A percentile compares a stretch with the other conserved stretches of the same genome.
Conservation (phyloP, 1,140 invertebrate species). For the Onthophagus taurus region DNA sequence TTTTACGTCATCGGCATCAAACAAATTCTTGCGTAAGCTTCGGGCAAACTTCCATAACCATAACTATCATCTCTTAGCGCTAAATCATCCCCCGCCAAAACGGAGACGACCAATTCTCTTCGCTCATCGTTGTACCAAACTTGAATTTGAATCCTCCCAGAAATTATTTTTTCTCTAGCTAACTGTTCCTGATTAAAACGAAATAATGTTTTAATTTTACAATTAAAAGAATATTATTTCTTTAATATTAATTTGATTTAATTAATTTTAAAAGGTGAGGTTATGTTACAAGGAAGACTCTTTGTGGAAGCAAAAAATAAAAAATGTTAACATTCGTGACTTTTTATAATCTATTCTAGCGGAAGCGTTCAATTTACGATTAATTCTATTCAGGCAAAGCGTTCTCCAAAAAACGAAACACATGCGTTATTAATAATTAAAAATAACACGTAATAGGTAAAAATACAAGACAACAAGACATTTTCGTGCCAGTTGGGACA, state of each 20-base stretch:
- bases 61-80: slow-evolving; percentile 63
- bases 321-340: too few species aligned
- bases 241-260: slow-evolving; percentile 10
- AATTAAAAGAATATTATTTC: slow-evolving; percentile 12
- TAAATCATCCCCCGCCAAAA: slow-evolving; percentile 75
- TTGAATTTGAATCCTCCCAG: slow-evolving; percentile 71
- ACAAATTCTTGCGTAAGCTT: slow-evolving; percentile 73
- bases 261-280: background rate
- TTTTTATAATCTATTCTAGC: too few species aligned
- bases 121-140: slow-evolving; percentile 77
- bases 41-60: slow-evolving; percentile 62
- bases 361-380: background rate
- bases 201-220: slow-evolving; percentile 11
- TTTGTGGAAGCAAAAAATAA: too few species aligned
- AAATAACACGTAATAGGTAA: background rate
- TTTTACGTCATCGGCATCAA: slow-evolving; percentile 68
- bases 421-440: background rate
- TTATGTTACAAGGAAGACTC: background rate
- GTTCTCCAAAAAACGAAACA: too few species aligned
- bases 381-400: background rate
- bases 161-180: slow-evolving; percentile 61
- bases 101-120: slow-evolving; percentile 68
- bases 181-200: slow-evolving; percentile 63
- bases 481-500: slow-evolving; percentile 50
- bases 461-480: slow-evolving; percentile 14